These are phyloP conservation scores for Lepidothrix coronata DNA, from an alignment of 2,113 vertebrate genomes.

Conservation along the genomic window DNA sequence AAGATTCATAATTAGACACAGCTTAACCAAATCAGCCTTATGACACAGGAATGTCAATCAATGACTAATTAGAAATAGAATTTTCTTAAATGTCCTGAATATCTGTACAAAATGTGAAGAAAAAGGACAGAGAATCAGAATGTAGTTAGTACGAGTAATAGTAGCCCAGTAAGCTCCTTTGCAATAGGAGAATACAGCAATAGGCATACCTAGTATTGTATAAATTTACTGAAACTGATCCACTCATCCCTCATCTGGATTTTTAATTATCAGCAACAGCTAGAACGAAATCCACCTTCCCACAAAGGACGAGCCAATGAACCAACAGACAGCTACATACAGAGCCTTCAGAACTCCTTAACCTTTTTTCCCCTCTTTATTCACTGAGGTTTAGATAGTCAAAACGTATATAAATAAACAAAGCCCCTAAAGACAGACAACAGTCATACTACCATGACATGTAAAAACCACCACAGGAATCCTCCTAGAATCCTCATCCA, in stretches of 20 bases:
- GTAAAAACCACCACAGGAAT: background rate
- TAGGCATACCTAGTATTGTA: background rate
- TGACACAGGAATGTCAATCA: background rate
- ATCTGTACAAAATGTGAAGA: background rate
- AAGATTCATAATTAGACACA: constrained; percentile 8
- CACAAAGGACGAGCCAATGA: background rate
- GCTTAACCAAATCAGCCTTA: background rate
- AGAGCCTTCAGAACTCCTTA: background rate
- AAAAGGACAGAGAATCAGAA: background rate
- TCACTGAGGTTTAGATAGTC: background rate
- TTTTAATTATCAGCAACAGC: background rate
- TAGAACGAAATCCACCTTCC: background rate
- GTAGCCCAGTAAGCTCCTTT: background rate
- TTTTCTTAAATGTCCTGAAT: background rate
- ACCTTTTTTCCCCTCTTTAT: background rate
- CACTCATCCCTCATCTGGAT: background rate
- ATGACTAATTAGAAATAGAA: background rate
- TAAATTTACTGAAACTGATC: background rate
- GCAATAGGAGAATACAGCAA: background rate
- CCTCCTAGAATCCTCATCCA: background rate
- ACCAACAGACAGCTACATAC: background rate
- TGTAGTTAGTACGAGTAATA: background rate
- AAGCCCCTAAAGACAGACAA: background rate
- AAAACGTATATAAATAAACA: background rate
- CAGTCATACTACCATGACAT: background rate